These are phyloP conservation scores for Cristatella mucedo DNA, from an alignment of 2,888 invertebrate genomes.

Conservation along the genomic window DNA sequence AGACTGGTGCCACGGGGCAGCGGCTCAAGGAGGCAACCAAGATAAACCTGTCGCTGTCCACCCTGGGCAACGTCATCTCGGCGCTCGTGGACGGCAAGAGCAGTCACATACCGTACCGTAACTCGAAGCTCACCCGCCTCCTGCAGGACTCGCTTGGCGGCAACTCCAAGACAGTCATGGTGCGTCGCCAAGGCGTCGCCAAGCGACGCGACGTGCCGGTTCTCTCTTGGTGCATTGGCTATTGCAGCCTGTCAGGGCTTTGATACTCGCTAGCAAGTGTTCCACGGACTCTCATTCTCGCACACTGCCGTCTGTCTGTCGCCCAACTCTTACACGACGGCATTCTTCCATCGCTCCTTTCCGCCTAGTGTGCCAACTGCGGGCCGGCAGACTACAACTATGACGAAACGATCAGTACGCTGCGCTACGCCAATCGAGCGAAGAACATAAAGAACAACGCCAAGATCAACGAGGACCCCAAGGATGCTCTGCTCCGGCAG, in stretches of 20 bases:
- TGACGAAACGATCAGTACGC: constrained; percentile 88
- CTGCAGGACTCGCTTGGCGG: constrained; percentile 93
- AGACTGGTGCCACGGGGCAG: constrained; percentile 84
- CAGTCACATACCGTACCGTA: constrained; percentile 91
- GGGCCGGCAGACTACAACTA: constrained; percentile 93
- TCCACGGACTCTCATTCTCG: too few species aligned
- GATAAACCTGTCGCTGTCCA: constrained; percentile 90
- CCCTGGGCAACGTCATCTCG: constrained; percentile 92
- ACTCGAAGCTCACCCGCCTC: constrained; percentile 71
- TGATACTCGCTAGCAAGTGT: neutral
- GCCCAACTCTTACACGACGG: too few species aligned
- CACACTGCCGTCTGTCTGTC: too few species aligned
- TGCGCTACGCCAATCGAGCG: constrained; percentile 88
- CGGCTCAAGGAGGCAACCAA: constrained; percentile 89
- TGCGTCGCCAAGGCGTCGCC: constrained; percentile 15
- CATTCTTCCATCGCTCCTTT: too few species aligned
- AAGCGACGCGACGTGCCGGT: neutral
- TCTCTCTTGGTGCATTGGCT: neutral
- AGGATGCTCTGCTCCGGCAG: constrained; percentile 80
- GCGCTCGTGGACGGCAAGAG: constrained; percentile 93
- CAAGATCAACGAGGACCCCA: constrained; percentile 89
- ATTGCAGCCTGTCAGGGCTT: neutral
- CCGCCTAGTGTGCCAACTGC: too few species aligned
- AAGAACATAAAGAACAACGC: constrained; percentile 94
- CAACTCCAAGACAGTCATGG: constrained; percentile 50